Evolutionary conservation across 2,113 vertebrate species (phyloP).

Genomic region (Protobothrops flavoviridis): DNA sequence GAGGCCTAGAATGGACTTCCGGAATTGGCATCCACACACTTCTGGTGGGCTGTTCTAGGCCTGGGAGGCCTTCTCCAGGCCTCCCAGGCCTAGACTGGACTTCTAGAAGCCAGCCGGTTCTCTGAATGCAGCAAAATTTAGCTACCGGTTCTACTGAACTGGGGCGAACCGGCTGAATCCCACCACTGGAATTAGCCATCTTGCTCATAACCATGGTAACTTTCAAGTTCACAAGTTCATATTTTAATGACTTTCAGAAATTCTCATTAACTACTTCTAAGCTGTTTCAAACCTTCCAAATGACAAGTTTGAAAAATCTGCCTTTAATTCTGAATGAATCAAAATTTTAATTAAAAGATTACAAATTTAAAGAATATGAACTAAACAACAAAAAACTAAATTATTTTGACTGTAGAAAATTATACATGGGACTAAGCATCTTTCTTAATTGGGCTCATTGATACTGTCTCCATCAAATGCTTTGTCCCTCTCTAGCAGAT

Average conservation of each 20-base stretch:
- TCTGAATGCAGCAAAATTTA: too few species aligned
- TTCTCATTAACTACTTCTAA: not conserved
- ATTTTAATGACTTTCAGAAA: not conserved
- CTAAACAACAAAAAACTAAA: not conserved
- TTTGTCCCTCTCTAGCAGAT: not conserved
- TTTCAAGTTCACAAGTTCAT: not conserved
- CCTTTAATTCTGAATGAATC: not conserved
- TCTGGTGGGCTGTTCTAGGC: too few species aligned
- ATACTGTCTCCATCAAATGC: not conserved
- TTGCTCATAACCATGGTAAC: not conserved
- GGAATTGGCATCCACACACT: too few species aligned
- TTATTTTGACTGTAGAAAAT: not conserved
- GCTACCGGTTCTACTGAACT: too few species aligned
- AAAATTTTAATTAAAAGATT: not conserved
- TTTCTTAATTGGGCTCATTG: not conserved
- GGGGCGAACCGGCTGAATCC: too few species aligned
- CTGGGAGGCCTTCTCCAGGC: too few species aligned
- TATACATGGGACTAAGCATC: not conserved
- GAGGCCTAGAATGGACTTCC: too few species aligned
- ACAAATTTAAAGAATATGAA: not conserved
- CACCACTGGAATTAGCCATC: not conserved
- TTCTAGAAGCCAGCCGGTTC: too few species aligned
- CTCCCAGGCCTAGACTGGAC: too few species aligned
- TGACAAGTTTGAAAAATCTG: not conserved
- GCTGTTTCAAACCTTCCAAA: not conserved